A percentile compares a stretch with the other conserved stretches of the same genome.
phyloP scores from a whole-genome alignment of 2,888 invertebrate genomes.

The Clitarchus hookeri region DNA sequence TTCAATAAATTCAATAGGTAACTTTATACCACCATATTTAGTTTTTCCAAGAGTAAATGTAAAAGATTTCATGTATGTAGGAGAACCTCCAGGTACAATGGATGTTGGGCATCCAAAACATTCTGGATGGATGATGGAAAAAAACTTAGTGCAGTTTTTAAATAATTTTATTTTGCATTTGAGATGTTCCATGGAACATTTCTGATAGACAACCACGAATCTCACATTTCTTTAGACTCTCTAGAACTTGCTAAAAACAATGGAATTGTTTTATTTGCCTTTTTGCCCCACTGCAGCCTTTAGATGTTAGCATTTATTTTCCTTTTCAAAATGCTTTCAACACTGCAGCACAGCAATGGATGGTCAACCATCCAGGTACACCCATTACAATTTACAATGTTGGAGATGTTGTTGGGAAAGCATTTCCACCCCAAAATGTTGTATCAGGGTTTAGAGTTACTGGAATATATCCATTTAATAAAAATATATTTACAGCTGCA shows the following conservation, averaged over 20 bases:
- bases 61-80: not conserved
- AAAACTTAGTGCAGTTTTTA: not conserved
- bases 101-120: not conserved
- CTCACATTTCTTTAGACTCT: not conserved
- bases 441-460: not conserved
- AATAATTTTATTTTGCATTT: not conserved
- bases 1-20: slow-evolving; percentile 40
- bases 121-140: not conserved
- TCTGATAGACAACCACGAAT: not conserved
- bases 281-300: slow-evolving; percentile 33
- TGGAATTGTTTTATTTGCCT: not conserved
- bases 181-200: not conserved
- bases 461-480: slow-evolving; percentile 23
- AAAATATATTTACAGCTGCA: not conserved
- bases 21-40: slow-evolving; percentile 41
- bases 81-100: not conserved
- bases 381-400: slow-evolving; percentile 46
- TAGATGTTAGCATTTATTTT: slow-evolving; percentile 28
- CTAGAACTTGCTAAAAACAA: not conserved
- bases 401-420: slow-evolving; percentile 34
- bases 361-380: slow-evolving; percentile 45
- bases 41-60: slow-evolving; percentile 39
- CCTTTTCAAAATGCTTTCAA: slow-evolving; percentile 33
- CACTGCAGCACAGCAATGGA: slow-evolving; percentile 36
- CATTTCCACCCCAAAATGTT: slow-evolving; percentile 37